A percentile compares a stretch with the other conserved stretches of the same genome.
These are phyloP conservation scores for Myiagra hebetior DNA, from an alignment of 2,113 vertebrate genomes.

Conservation along the genomic window DNA sequence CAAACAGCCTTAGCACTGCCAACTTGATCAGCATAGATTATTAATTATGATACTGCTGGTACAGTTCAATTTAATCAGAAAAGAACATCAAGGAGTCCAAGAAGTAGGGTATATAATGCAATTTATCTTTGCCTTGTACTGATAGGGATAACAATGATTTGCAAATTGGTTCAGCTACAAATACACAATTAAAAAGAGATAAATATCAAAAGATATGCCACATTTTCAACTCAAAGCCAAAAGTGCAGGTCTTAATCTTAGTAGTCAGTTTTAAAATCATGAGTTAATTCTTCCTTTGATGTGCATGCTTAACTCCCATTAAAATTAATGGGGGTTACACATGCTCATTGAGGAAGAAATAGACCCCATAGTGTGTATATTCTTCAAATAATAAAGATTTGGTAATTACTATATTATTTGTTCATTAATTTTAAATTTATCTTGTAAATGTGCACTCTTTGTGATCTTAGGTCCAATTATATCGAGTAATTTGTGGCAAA, in stretches of 20 bases:
- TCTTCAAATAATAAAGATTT: slow-evolving; percentile 74
- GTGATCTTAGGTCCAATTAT: slow-evolving; percentile 77
- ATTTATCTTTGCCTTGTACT: slow-evolving; percentile 74
- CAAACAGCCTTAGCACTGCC: neutral
- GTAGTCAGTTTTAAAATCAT: slow-evolving; percentile 67
- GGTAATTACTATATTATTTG: slow-evolving; percentile 77
- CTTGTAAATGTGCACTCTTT: slow-evolving; percentile 73
- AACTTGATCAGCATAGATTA: slow-evolving; percentile 68
- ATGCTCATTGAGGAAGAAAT: slow-evolving; percentile 71
- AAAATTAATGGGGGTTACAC: slow-evolving; percentile 81
- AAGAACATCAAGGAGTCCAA: slow-evolving; percentile 72
- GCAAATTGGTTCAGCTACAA: slow-evolving; percentile 75
- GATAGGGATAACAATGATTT: slow-evolving; percentile 74
- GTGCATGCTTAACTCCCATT: slow-evolving; percentile 77
- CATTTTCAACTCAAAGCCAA: slow-evolving; percentile 73
- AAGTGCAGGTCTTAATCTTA: slow-evolving; percentile 76
- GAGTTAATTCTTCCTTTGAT: slow-evolving; percentile 70
- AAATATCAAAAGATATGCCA: slow-evolving; percentile 73
- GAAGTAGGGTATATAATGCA: slow-evolving; percentile 60
- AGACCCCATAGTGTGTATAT: slow-evolving; percentile 65
- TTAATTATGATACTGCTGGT: slow-evolving; percentile 72
- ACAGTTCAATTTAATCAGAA: slow-evolving; percentile 72
- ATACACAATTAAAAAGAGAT: slow-evolving; percentile 80
- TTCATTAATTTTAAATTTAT: slow-evolving; percentile 82
- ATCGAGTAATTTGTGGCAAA: slow-evolving; percentile 67